Evolutionary conservation across 2,888 invertebrate species (phyloP).

Genomic region (Lasioglossum marginatum): DNA sequence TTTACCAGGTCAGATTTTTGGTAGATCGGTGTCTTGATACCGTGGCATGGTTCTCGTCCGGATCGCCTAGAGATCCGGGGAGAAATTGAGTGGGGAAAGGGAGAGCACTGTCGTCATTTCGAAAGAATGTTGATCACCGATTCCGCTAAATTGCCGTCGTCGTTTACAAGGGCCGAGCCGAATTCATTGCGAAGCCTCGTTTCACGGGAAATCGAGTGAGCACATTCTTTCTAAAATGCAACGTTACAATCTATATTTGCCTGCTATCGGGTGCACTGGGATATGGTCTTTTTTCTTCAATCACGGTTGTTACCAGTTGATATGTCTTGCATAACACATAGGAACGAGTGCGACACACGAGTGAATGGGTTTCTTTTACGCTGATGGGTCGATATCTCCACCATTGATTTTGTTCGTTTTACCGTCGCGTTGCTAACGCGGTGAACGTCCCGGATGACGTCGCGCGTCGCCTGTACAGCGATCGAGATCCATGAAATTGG

Average conservation of each 20-base stretch:
- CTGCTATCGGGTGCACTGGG: slow-evolving; percentile 63
- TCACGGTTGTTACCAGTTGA: slow-evolving; percentile 19
- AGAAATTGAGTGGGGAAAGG: slow-evolving; percentile 43
- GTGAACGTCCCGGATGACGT: slow-evolving; percentile 3
- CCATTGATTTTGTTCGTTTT: slow-evolving; percentile 1
- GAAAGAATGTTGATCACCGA: slow-evolving; percentile 49
- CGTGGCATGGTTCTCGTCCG: slow-evolving; percentile 77
- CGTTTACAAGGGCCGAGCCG: neutral
- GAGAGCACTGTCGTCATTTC: slow-evolving; percentile 51
- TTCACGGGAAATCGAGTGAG: neutral
- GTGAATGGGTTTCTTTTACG: slow-evolving; percentile 4
- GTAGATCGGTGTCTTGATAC: slow-evolving; percentile 76
- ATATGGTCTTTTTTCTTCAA: slow-evolving; percentile 31
- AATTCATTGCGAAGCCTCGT: neutral
- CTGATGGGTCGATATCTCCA: slow-evolving; percentile 4
- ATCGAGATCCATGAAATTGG: neutral
- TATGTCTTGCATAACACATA: slow-evolving; percentile 8
- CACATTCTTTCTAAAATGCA: slow-evolving; percentile 59
- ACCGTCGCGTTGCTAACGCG: neutral
- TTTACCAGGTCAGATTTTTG: slow-evolving; percentile 36
- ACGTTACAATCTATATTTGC: slow-evolving; percentile 49
- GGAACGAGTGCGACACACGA: neutral
- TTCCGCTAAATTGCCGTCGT: neutral
- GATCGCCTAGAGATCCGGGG: slow-evolving; percentile 41
- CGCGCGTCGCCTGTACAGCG: neutral